Evolutionary conservation across 1,140 invertebrate genomes (phyloP).

Genomic region (Acarapis woodi): DNA sequence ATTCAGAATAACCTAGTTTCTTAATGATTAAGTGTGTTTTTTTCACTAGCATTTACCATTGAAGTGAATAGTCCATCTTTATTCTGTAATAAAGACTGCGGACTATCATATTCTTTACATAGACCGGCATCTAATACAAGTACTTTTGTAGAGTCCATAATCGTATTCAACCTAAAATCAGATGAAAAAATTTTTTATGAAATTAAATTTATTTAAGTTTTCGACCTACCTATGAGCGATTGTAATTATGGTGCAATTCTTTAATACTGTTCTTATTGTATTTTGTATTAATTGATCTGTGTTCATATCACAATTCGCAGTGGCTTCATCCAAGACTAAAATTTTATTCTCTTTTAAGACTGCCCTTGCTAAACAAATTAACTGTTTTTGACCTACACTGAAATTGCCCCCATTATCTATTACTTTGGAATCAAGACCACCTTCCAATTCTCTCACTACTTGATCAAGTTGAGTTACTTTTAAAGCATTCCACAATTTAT

Average conservation of each 20-base stretch:
- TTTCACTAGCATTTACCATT: not conserved
- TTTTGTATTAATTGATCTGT: slow-evolving; percentile 12
- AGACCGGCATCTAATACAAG: slow-evolving; percentile 4
- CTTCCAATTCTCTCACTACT: slow-evolving; percentile 6
- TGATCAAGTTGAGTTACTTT: slow-evolving; percentile 11
- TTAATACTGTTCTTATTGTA: slow-evolving; percentile 21
- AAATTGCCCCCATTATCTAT: slow-evolving; percentile 11
- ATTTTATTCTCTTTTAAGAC: slow-evolving; percentile 22
- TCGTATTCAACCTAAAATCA: slow-evolving; percentile 3
- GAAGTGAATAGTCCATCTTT: not conserved
- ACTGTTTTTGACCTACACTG: slow-evolving; percentile 21
- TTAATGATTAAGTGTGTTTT: not conserved
- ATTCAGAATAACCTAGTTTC: not conserved
- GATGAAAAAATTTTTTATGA: too few relatives aligned
- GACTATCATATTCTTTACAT: slow-evolving; percentile 1
- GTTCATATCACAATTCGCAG: slow-evolving; percentile 18
- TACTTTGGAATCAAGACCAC: slow-evolving; percentile 9
- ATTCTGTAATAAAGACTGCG: not conserved
- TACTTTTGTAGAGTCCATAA: not conserved
- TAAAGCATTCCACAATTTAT: slow-evolving; percentile 12
- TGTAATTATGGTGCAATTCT: slow-evolving; percentile 30
- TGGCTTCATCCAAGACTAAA: slow-evolving; percentile 22
- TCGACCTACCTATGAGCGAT: slow-evolving; percentile 26
- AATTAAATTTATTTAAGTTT: too few relatives aligned
- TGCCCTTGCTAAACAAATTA: slow-evolving; percentile 27